Evolutionary conservation across 92 coral and sea anemone species (phyloP).

Genomic region (Porites evermanni): DNA sequence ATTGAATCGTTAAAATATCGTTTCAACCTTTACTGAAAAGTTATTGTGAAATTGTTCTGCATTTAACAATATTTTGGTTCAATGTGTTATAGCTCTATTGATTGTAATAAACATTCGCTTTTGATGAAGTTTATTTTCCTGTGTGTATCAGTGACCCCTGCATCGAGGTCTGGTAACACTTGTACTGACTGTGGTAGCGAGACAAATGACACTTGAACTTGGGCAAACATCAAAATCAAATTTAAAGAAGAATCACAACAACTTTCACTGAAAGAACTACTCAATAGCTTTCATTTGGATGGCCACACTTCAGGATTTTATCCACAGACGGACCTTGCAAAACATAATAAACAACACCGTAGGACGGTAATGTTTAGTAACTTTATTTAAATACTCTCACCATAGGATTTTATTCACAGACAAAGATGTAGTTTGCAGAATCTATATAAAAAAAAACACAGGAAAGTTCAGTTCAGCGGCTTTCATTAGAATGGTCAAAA

Average conservation of each 20-base stretch:
- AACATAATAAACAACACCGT: background rate
- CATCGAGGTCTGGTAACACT: background rate
- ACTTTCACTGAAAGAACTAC: background rate
- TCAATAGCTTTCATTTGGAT: background rate
- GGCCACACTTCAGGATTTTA: background rate
- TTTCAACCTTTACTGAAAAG: background rate
- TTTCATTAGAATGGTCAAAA: too few species aligned
- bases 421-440: too few species aligned
- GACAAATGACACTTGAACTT: background rate
- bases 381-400: background rate
- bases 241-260: background rate
- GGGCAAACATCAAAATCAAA: background rate
- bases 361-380: background rate
- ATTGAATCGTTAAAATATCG: background rate
- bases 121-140: background rate
- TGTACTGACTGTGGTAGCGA: background rate
- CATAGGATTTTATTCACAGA: background rate
- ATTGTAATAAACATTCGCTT: background rate
- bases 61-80: background rate
- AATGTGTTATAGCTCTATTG: background rate
- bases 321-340: background rate
- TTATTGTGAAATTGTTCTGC: background rate
- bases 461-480: too few species aligned
- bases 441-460: too few species aligned
- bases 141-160: background rate